Evolutionary conservation across 2,113 vertebrate species (phyloP).

Genomic region (Hippocampus abdominalis): DNA sequence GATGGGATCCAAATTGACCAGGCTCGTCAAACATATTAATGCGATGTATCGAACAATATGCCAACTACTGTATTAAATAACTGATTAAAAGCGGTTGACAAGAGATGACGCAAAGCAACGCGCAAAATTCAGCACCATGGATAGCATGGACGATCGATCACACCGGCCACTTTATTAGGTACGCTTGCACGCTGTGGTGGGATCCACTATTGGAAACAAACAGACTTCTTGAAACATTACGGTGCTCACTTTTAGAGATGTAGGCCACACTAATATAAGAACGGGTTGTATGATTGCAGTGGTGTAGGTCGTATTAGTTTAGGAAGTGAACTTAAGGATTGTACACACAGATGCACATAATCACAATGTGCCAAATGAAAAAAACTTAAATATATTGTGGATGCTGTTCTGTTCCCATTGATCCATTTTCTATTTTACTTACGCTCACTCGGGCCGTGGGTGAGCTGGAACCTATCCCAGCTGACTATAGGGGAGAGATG

Average conservation of each 20-base stretch:
- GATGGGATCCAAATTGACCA: background rate
- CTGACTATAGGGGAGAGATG: no score
- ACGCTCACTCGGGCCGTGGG: no score
- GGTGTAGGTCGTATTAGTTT: background rate
- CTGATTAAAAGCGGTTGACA: background rate
- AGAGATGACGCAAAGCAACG: background rate
- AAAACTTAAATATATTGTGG: no score
- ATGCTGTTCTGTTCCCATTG: no score
- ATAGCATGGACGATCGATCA: constrained; percentile 9
- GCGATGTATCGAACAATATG: background rate
- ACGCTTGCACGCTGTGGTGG: background rate
- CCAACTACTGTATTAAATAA: background rate
- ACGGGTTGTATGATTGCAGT: background rate
- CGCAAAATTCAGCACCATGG: constrained; percentile 53
- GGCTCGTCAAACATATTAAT: background rate
- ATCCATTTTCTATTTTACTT: no score
- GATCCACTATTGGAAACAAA: background rate
- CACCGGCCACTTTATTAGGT: background rate
- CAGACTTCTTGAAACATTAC: background rate
- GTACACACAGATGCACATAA: background rate
- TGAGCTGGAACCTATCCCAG: no score
- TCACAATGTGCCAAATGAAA: no score
- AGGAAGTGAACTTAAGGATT: background rate
- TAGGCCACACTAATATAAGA: background rate
- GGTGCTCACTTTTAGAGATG: background rate